Conservation (phyloP, 2,888 invertebrate species). For the Chrysomela aeneicollis region DNA sequence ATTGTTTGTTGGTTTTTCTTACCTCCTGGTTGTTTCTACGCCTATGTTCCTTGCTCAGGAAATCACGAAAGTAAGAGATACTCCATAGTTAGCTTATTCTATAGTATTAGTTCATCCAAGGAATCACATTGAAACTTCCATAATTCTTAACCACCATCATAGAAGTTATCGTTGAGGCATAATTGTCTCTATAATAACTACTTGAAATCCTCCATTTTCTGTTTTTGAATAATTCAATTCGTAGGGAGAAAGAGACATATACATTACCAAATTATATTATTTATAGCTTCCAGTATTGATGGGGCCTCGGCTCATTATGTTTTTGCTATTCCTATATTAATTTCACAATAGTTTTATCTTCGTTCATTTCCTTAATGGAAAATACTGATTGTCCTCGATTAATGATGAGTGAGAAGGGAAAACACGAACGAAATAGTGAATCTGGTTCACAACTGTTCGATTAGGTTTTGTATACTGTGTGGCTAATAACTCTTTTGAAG, state of each 20-base stretch:
- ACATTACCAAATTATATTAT: not conserved
- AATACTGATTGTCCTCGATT: not conserved
- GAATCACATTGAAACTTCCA: no score
- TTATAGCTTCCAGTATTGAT: not conserved
- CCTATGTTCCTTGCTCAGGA: no score
- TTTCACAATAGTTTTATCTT: not conserved
- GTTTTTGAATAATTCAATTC: not conserved
- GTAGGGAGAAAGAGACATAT: not conserved
- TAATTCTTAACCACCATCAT: no score
- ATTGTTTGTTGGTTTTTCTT: no score
- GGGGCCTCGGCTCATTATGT: constrained; percentile 5
- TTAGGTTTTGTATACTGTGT: no score
- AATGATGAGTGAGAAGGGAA: not conserved
- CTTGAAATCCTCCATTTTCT: not conserved
- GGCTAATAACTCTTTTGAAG: no score
- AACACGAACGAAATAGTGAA: constrained; percentile 14
- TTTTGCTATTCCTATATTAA: constrained; percentile 10
- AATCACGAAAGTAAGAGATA: no score
- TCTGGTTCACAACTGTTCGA: no score
- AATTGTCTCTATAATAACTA: not conserved
- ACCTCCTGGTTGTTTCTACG: no score
- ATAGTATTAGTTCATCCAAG: no score
- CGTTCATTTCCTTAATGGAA: not conserved
- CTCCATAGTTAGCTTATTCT: no score
- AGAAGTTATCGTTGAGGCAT: not conserved